Percentiles rank a stretch among this genome's conserved stretches.
Evolutionary conservation across 2,797 vertebrate species (phyloP).

Genomic region (Scolopax rusticola): DNA sequence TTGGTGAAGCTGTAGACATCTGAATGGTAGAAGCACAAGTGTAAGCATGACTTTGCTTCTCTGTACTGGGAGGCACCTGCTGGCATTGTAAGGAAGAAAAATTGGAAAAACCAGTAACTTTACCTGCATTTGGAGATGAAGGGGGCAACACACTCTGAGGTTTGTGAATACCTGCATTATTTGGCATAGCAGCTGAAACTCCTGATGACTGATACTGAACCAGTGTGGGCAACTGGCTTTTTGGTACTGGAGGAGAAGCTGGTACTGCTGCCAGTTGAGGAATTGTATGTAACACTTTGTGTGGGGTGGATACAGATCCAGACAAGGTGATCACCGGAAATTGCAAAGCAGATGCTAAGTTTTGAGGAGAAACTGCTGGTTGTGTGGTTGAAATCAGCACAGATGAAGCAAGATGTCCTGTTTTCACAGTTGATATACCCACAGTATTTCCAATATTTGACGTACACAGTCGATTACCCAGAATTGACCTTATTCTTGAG

Average conservation of each 20-base stretch:
- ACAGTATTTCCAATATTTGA: conserved; percentile 78
- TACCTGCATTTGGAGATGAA: conserved; percentile 60
- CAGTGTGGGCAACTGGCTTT: conserved; percentile 69
- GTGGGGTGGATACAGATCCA: conserved; percentile 46
- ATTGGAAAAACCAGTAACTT: conserved; percentile 67
- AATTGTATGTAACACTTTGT: conserved; percentile 64
- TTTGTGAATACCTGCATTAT: conserved; percentile 69
- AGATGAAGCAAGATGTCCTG: conserved; percentile 87
- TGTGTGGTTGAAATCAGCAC: conserved; percentile 83
- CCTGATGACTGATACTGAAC: conserved; percentile 73
- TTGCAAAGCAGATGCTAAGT: conserved; percentile 76
- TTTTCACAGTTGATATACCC: conserved; percentile 85
- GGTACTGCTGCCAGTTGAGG: conserved; percentile 65
- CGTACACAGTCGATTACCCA: conserved; percentile 64
- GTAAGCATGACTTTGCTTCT: conserved; percentile 63
- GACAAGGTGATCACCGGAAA: conserved; percentile 78
- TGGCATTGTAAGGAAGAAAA: conserved; percentile 67
- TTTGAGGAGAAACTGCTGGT: conserved; percentile 76
- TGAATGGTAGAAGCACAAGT: conserved; percentile 47
- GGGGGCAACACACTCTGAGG: conserved; percentile 60
- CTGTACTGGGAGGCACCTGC: conserved; percentile 62
- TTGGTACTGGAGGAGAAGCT: conserved; percentile 62
- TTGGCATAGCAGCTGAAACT: conserved; percentile 70
- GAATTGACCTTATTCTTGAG: conserved; percentile 70
- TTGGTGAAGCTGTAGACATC: conserved; percentile 46